phyloP scores from a whole-genome alignment of 2,888 invertebrate genomes.

The Entomobrya proxima region DNA sequence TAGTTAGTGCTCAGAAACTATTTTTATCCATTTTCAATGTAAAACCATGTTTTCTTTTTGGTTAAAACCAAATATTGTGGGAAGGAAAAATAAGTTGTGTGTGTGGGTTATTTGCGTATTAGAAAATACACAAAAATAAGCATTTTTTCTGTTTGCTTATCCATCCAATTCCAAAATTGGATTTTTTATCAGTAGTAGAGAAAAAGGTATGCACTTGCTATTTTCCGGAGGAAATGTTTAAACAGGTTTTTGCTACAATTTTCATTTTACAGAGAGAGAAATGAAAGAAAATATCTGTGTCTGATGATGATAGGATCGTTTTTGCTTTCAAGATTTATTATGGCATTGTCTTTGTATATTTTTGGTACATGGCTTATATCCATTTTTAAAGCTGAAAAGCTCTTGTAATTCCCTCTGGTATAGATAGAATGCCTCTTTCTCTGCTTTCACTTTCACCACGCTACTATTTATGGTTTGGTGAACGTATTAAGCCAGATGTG shows the following conservation, averaged over 20 bases:
- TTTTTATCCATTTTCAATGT: too few relatives aligned
- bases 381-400: background rate
- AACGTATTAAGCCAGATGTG: slow-evolving; percentile 58
- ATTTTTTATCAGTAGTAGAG: too few relatives aligned
- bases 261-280: background rate
- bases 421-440: too few relatives aligned
- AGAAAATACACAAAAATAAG: background rate
- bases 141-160: slow-evolving; percentile 34
- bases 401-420: background rate
- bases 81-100: too few relatives aligned
- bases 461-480: slow-evolving; percentile 37
- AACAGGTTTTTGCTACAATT: too few relatives aligned
- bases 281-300: background rate
- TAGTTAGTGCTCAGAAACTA: too few relatives aligned
- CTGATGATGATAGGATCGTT: slow-evolving; percentile 55
- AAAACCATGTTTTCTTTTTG: too few relatives aligned
- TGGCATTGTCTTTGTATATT: slow-evolving; percentile 36
- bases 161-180: slow-evolving; percentile 41
- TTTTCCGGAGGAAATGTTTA: background rate
- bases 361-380: background rate
- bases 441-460: background rate
- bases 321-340: slow-evolving; percentile 58
- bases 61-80: too few relatives aligned
- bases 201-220: slow-evolving; percentile 17
- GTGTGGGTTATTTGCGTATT: too few relatives aligned